Conservation (phyloP, 2,113 vertebrate species). For the Hippopotamus amphibius region DNA sequence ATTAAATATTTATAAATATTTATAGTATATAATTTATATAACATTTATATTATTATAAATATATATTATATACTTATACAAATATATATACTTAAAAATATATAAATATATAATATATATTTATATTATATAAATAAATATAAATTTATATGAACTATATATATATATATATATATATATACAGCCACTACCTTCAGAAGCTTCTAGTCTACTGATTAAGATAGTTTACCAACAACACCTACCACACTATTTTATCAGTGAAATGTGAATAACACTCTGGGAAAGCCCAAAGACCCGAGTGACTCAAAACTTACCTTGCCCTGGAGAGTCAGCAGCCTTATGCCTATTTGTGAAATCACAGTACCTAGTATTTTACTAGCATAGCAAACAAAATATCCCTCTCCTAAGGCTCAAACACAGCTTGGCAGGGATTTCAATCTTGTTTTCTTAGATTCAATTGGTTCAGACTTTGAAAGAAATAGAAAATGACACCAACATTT, state of each 20-base stretch:
- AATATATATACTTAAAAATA: too few species aligned
- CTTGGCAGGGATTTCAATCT: background rate
- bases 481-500: background rate
- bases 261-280: background rate
- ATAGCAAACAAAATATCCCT: background rate
- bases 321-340: background rate
- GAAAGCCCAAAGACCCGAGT: background rate
- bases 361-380: background rate
- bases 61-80: too few species aligned
- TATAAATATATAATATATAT: too few species aligned
- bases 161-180: too few species aligned
- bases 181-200: background rate
- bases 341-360: background rate
- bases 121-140: too few species aligned
- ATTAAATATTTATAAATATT: too few species aligned
- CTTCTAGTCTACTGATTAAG: background rate
- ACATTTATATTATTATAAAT: too few species aligned
- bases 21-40: too few species aligned
- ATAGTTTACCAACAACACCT: slow-evolving; percentile 12
- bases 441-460: background rate
- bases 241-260: background rate
- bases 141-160: too few species aligned
- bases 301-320: background rate
- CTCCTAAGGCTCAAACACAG: background rate
- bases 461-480: background rate